phyloP scores from a whole-genome alignment of 2,888 invertebrate species.

The Andrena fulva region DNA sequence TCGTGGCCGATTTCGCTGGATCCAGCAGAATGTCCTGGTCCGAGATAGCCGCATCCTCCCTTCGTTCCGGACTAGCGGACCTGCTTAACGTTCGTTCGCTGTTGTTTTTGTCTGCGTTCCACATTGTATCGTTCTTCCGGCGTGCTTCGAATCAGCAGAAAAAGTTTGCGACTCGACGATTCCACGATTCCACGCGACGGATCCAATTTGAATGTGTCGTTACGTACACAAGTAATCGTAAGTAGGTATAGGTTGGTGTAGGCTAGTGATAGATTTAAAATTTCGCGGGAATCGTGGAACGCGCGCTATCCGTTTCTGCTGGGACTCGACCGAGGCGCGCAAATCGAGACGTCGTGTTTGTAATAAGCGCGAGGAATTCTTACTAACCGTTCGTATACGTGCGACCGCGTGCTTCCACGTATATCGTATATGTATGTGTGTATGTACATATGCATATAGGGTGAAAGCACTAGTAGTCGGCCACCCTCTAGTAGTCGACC shows the following conservation, averaged over 20 bases:
- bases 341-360: constrained; percentile 7
- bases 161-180: not conserved
- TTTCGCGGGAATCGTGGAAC: not conserved
- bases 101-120: constrained; percentile 47
- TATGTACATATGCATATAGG: too few relatives aligned
- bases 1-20: constrained; percentile 73
- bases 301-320: constrained; percentile 1
- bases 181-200: not conserved
- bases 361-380: too few relatives aligned
- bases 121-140: constrained; percentile 20
- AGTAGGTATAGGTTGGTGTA: too few relatives aligned
- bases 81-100: constrained; percentile 75
- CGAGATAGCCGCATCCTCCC: constrained; percentile 75
- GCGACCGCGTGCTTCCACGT: too few relatives aligned
- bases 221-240: not conserved
- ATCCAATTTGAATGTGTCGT: not conserved
- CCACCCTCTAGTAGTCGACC: too few relatives aligned
- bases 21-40: constrained; percentile 76
- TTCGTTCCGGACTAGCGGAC: constrained; percentile 78
- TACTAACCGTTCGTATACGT: too few relatives aligned
- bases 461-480: too few relatives aligned
- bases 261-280: not conserved
- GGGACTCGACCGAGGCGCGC: constrained; percentile 1
- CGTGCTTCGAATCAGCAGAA: constrained; percentile 11
- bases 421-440: too few relatives aligned